These are phyloP conservation scores for Apoda limacodes DNA, from an alignment of 2,888 invertebrate species.

Conservation along the genomic window DNA sequence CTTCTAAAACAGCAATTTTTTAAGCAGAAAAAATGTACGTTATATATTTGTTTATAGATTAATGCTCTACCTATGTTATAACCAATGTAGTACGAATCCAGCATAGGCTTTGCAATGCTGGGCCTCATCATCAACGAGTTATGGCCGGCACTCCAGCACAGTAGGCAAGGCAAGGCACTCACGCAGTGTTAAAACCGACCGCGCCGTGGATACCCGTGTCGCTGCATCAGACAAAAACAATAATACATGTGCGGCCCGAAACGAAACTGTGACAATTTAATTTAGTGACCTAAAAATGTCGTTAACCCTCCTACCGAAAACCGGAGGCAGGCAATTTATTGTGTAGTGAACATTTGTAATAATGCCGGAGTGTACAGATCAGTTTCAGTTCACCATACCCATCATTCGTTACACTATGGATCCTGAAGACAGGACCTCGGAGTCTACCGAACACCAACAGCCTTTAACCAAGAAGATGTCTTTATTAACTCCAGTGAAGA, in stretches of 20 bases:
- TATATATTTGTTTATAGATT: too few relatives aligned
- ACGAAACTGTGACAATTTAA: conserved; percentile 19
- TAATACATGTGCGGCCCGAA: conserved; percentile 15
- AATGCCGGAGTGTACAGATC: conserved; percentile 64
- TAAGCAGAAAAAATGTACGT: too few relatives aligned
- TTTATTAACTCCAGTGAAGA: conserved; percentile 52
- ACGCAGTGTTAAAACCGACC: conserved; percentile 27
- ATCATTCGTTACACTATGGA: conserved; percentile 63
- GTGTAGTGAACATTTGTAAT: conserved; percentile 38
- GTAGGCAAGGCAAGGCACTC: conserved; percentile 15
- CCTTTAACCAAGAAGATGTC: conserved; percentile 55
- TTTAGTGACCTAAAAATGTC: conserved; percentile 31
- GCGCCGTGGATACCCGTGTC: conserved; percentile 33
- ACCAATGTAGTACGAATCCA: too few relatives aligned
- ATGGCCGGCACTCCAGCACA: too few relatives aligned
- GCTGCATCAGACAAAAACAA: conserved; percentile 1
- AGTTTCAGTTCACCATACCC: conserved; percentile 55
- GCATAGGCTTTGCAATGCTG: too few relatives aligned
- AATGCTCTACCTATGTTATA: too few relatives aligned
- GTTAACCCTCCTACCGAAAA: conserved; percentile 28
- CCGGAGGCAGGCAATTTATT: conserved; percentile 25
- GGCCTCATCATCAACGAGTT: too few relatives aligned
- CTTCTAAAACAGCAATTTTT: too few relatives aligned
- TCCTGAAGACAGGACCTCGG: conserved; percentile 38
- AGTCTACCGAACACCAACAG: conserved; percentile 37